Evolutionary conservation across 2,113 vertebrate genomes (phyloP), one percentile per base, ranked within the genome.

Genomic region (Carollia perspicillata): DNA sequence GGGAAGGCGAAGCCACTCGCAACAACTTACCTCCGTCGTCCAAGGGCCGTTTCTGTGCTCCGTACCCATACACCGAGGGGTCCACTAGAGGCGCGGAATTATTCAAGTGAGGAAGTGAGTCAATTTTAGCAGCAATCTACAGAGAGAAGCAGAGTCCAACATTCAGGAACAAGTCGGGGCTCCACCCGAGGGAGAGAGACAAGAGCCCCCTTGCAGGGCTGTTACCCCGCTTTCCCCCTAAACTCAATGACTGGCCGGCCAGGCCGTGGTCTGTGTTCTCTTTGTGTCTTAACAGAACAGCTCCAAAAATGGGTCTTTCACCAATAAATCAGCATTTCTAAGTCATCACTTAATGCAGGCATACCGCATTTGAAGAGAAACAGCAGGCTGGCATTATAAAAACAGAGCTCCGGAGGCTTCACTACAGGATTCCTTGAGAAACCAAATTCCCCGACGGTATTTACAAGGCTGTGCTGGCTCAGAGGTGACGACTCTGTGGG

Each of bases 71-170:
- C 37, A 99, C 98, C 3, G 99, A 99, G 1, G 99, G 99, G 97
- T 99, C 99, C 96, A 99, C 98, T 60, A 99, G 99, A 0, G 99
- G 98, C 93, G 99, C 98, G 58, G 99, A 99, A 97, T 99, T 99
- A 98, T 99, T 99, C 98, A 99, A 98, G 98, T 99, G 99, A 98
- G 99, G 98, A 98, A 99, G 99, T 97, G 98, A 99, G 97, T 99
- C 99, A 98, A 99, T 99, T 98, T 99, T 99, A 98, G 99, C 99
- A 98, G 99, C 99, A 98, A 99, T 99, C 99, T 99, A 98, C 35
- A 96, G 96, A 92, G 65, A 97, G 87, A 97, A 96, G 65, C 9
- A 96, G 68, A 60, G 10, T 89, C 96, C 95, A 88, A 93, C 17
- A 71, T 93, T 98, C 93, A 95, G 91, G 93, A 90, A 81, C 92